Conservation (phyloP, 1,140 invertebrate genomes). For the Euura lappo region DNA sequence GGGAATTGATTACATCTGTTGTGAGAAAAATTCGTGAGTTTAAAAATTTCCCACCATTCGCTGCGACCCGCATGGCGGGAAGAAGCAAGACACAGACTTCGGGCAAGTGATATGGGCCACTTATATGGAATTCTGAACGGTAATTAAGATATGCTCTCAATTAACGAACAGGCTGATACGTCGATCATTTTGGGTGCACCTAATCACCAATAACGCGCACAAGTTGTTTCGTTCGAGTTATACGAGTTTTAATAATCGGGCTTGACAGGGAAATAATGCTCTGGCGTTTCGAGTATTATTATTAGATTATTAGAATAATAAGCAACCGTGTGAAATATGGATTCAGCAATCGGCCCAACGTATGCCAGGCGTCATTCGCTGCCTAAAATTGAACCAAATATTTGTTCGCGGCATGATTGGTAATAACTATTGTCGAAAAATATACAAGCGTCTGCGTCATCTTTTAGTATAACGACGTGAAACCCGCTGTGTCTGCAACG, state of each 20-base stretch:
- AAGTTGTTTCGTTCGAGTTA: no score
- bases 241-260: neutral
- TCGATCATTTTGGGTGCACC: neutral
- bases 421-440: neutral
- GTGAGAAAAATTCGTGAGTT: no score
- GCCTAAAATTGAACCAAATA: neutral
- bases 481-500: no score
- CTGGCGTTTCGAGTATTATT: neutral
- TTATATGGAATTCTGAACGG: conserved; percentile 5
- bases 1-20: no score
- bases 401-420: neutral
- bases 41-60: conserved; percentile 3
- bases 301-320: neutral
- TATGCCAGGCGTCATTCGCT: neutral
- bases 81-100: neutral
- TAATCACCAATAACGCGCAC: no score
- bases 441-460: neutral
- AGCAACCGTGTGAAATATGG: neutral
- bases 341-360: neutral
- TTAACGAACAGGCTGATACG: neutral
- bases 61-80: neutral
- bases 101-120: neutral
- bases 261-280: neutral
- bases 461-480: neutral
- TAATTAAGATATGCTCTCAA: neutral